Percentiles rank a stretch among this genome's conserved stretches.
phyloP scores from a whole-genome alignment of 2,113 vertebrate species.

The Clarias macrocephalus region DNA sequence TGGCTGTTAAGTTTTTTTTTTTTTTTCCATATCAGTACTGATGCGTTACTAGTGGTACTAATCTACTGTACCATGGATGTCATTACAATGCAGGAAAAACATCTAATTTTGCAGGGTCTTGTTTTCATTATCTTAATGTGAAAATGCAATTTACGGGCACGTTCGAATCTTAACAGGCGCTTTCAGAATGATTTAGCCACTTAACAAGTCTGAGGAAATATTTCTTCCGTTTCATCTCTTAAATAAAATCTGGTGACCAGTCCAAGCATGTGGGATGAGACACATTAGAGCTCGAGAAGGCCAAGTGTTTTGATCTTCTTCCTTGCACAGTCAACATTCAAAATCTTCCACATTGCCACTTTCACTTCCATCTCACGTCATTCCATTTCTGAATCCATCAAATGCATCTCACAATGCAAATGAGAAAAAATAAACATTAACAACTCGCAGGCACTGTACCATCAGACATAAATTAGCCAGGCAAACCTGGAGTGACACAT shows the following conservation, averaged over 20 bases:
- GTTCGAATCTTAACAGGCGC: slow-evolving; percentile 15
- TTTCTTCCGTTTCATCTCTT: slow-evolving; percentile 6
- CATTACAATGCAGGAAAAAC: background rate
- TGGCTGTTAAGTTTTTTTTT: background rate
- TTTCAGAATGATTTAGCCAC: slow-evolving; percentile 5
- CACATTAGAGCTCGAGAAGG: slow-evolving; percentile 14
- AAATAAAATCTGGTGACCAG: slow-evolving; percentile 4
- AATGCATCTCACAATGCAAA: slow-evolving; percentile 49
- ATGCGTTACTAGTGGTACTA: background rate
- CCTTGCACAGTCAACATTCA: background rate
- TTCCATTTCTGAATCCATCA: slow-evolving; percentile 51
- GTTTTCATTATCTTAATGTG: slow-evolving; percentile 4
- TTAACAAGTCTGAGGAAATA: slow-evolving; percentile 4
- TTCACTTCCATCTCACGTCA: slow-evolving; percentile 39
- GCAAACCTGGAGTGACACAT: slow-evolving; percentile 52
- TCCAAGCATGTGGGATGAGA: background rate
- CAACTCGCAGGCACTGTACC: slow-evolving; percentile 42
- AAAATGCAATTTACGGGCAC: slow-evolving; percentile 11
- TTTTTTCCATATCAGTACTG: background rate
- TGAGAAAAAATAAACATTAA: slow-evolving; percentile 50
- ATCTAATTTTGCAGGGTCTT: background rate
- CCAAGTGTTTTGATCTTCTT: slow-evolving; percentile 17
- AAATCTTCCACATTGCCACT: slow-evolving; percentile 20
- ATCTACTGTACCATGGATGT: background rate
- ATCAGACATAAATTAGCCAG: slow-evolving; percentile 46